Conservation (phyloP, 2,113 vertebrate species). For the Petrocephalus microphthalmus region DNA sequence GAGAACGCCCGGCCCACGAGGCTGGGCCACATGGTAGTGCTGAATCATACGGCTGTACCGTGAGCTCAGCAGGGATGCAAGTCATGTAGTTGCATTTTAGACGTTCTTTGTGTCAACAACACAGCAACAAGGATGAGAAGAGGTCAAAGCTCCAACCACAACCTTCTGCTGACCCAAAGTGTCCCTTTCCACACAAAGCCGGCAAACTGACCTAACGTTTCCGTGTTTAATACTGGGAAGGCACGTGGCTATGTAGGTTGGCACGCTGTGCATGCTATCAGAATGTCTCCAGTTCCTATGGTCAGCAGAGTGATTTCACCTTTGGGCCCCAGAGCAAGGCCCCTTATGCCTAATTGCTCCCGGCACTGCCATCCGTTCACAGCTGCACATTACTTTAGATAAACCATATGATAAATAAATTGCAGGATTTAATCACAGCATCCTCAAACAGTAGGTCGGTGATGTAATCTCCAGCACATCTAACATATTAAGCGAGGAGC, state of each 20-base stretch:
- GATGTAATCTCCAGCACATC: background rate
- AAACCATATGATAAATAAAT: background rate
- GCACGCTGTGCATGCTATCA: background rate
- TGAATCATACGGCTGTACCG: background rate
- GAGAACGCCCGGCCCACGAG: background rate
- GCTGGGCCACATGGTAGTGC: background rate
- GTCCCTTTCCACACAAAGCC: background rate
- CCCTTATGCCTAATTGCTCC: background rate
- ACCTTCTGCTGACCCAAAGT: background rate
- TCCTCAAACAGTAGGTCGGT: background rate
- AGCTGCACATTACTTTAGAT: background rate
- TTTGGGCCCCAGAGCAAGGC: background rate
- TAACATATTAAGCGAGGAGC: background rate
- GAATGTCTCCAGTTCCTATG: background rate
- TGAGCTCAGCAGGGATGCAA: background rate
- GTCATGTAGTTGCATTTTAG: background rate
- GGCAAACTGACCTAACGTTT: background rate
- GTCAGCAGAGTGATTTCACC: background rate
- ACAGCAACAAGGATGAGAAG: background rate
- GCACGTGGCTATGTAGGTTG: background rate
- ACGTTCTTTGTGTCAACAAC: background rate
- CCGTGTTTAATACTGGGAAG: background rate
- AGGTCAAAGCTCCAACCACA: background rate
- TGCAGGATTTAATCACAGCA: background rate
- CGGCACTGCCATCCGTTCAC: background rate